These are phyloP conservation scores for Mystacides longicornis DNA, from an alignment of 2,888 invertebrate genomes.

Conservation along the genomic window DNA sequence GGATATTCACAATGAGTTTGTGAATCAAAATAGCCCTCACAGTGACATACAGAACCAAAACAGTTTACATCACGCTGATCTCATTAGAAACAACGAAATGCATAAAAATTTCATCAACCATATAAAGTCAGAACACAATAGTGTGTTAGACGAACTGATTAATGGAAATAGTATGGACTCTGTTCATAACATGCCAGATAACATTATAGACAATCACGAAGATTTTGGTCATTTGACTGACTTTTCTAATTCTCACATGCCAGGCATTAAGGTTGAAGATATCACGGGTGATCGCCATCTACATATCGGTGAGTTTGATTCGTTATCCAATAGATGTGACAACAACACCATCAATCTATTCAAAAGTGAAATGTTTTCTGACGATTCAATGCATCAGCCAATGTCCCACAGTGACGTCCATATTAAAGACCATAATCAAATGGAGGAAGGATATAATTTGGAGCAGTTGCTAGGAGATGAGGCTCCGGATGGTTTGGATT, in stretches of 20 bases:
- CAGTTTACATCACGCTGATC: constrained; percentile 31
- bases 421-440: constrained; percentile 15
- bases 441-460: constrained; percentile 26
- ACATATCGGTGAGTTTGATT: constrained; percentile 13
- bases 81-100: constrained; percentile 36
- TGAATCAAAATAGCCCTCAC: constrained; percentile 20
- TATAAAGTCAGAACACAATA: constrained; percentile 17
- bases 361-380: constrained; percentile 18
- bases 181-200: constrained; percentile 16
- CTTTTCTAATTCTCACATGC: constrained; percentile 37
- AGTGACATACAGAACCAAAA: constrained; percentile 21
- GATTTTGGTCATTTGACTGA: constrained; percentile 46
- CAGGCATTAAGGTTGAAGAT: constrained; percentile 37
- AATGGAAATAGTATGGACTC: constrained; percentile 24
- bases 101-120: constrained; percentile 33
- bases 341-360: constrained; percentile 17
- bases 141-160: constrained; percentile 24
- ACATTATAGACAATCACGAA: constrained; percentile 13
- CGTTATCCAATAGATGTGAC: constrained; percentile 17
- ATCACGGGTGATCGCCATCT: constrained; percentile 24
- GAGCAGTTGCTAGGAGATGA: constrained; percentile 34
- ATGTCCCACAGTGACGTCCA: constrained; percentile 14
- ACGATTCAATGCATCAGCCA: constrained; percentile 11
- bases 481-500: constrained; percentile 39
- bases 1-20: constrained; percentile 32